Evolutionary conservation across 2,113 vertebrate species (phyloP).

Genomic region (Regulus satrapa): DNA sequence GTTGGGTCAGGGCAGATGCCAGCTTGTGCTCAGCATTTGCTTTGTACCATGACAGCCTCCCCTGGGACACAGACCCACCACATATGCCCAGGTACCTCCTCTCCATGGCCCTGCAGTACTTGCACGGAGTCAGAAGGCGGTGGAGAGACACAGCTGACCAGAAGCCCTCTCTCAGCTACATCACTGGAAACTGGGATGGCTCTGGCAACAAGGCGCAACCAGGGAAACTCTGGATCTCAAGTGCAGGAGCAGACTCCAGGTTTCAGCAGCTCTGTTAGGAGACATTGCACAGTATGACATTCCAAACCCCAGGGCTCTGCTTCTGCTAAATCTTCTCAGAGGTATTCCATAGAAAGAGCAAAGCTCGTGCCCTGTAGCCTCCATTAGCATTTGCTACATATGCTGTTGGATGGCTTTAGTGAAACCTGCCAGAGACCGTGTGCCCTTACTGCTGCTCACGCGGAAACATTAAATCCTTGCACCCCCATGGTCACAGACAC

Average conservation of each 20-base stretch:
- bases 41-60: background rate
- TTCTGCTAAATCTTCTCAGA: background rate
- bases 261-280: accelerated
- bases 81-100: accelerated
- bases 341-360: background rate
- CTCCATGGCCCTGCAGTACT: accelerated
- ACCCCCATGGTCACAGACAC: background rate
- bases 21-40: accelerated
- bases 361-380: background rate
- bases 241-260: background rate
- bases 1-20: background rate
- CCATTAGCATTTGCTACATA: background rate
- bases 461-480: background rate
- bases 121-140: background rate
- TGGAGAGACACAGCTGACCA: background rate
- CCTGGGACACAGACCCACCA: background rate
- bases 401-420: background rate
- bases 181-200: background rate
- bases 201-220: background rate
- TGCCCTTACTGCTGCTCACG: accelerated
- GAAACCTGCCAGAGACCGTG: background rate
- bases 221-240: accelerated
- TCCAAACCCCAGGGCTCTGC: background rate
- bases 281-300: accelerated
- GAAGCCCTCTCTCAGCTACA: background rate